Conservation (phyloP, 2,113 vertebrate genomes). For the Passer domesticus region DNA sequence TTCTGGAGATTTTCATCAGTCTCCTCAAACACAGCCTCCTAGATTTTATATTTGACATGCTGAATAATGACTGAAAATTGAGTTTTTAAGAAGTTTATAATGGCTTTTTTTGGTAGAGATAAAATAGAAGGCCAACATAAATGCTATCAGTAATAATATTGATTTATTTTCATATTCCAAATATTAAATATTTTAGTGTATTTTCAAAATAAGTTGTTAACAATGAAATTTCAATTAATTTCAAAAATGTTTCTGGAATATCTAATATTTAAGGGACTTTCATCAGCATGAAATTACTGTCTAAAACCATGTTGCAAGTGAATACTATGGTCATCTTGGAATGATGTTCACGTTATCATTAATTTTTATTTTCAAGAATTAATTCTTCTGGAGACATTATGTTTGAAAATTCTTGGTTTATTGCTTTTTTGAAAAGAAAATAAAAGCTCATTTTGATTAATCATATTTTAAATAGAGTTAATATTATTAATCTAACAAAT, state of each 20-base stretch:
- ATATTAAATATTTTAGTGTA: not conserved
- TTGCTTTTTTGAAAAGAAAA: not conserved
- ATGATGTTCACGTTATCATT: not conserved
- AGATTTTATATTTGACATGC: not conserved
- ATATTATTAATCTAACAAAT: not conserved
- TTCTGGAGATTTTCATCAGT: not conserved
- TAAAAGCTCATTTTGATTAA: not conserved
- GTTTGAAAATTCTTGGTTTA: not conserved
- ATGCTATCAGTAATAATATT: not conserved
- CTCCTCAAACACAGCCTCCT: not conserved
- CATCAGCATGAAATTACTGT: not conserved
- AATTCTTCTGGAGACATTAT: not conserved
- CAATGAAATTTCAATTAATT: not conserved
- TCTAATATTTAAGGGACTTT: not conserved
- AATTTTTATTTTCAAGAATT: not conserved
- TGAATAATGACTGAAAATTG: not conserved
- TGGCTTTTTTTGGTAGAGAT: not conserved
- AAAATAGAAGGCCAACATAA: not conserved
- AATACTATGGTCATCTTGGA: not conserved
- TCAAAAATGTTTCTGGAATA: not conserved
- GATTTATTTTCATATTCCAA: not conserved
- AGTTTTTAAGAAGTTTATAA: not conserved
- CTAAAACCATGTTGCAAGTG: not conserved
- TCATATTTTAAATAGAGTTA: not conserved
- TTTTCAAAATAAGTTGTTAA: not conserved